A percentile compares a stretch with the other conserved stretches of the same genome.
Conservation (phyloP, 2,113 vertebrate genomes). For the Todiramphus saurophagus region DNA sequence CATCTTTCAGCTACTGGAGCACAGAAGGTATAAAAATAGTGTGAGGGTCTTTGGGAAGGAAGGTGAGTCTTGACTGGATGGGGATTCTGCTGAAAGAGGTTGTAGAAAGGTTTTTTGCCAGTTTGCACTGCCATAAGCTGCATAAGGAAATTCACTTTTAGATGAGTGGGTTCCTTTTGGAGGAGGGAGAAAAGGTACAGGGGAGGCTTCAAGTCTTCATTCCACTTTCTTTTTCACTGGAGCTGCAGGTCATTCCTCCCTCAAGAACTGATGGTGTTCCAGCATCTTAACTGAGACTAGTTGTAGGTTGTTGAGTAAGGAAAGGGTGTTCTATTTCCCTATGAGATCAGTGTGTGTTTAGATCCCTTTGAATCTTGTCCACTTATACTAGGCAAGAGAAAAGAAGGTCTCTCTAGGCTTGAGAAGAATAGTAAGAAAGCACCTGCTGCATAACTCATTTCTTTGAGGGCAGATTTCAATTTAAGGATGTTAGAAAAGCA, state of each 20-base stretch:
- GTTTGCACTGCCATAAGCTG: not conserved
- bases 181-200: not conserved
- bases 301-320: not conserved
- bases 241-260: not conserved
- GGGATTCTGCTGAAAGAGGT: not conserved
- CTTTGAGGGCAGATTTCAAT: not conserved
- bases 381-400: not conserved
- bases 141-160: not conserved
- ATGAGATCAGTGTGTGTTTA: not conserved
- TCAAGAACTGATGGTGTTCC: not conserved
- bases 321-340: not conserved
- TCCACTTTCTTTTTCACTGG: not conserved
- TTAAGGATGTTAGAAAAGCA: not conserved
- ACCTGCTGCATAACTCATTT: not conserved
- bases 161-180: not conserved
- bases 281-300: too few relatives aligned
- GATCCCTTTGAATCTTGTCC: not conserved
- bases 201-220: not conserved
- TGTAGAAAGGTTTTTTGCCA: not conserved
- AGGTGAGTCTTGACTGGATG: not conserved
- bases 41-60: not conserved
- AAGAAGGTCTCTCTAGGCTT: not conserved
- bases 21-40: not conserved
- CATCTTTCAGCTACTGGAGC: not conserved
- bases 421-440: not conserved